Base-by-base conservation (phyloP, 2,888 invertebrate genomes). In the Alcis repandata region DNA sequence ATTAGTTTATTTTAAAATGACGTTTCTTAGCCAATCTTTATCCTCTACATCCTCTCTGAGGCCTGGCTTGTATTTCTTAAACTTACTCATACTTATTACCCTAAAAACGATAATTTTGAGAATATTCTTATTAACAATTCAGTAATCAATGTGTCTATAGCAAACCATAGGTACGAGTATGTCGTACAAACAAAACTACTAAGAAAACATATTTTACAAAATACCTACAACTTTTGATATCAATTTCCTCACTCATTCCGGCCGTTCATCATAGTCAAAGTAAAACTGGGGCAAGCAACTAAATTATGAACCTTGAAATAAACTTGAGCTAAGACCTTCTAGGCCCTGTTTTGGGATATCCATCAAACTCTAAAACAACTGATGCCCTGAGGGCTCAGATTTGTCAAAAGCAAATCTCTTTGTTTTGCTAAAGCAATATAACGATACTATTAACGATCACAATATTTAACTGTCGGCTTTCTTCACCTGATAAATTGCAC, bases 371-470 rank as follows among this genome's bases (percentile, higher is more conserved):
- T 79, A 75, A 82, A 86, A 80, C 85, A 88, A 86, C 80, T 86
- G 86, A 88, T 86, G 87, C 83, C 64, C 79, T 69, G 74, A 83
- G 81, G 80, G 79, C 81, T 82, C 81, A 79, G 84, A 90, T 90
- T 90, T 88, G 86, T 91, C 91, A 91, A 85, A 82, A 76, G 73
- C 79, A 81, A 75, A 77, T 77, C 80, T 82, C 85, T 89, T 89
- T 91, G 90, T 91, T 88, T 86, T 84, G 83, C 82, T 80, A 79
- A 83, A 85, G 84, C 84, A 88, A 90, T 90, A 90, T 88, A 87
- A 85, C 81, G 83, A 90, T 90, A 88, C 82, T 86, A 90, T 88
- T 90, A 90, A 91, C 89, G 89, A 85, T 76, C 73, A 79, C 82
- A 73, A 89, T 91, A 89, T 90, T 90, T 91, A 84, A 87, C 85